Evolutionary conservation across 2,888 invertebrate species (phyloP), one percentile per base, ranked within the genome.

Genomic region (Apeira syringaria): DNA sequence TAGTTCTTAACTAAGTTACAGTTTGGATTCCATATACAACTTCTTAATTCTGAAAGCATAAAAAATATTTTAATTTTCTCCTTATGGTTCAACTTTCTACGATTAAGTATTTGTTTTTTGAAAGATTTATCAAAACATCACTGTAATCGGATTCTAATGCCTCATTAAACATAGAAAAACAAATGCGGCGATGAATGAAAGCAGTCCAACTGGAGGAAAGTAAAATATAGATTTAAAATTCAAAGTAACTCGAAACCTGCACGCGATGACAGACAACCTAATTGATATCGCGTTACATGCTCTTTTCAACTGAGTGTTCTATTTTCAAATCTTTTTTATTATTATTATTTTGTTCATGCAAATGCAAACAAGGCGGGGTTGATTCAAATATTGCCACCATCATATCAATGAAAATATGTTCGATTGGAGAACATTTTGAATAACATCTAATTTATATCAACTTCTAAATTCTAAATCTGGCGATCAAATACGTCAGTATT

Each of bases 211-310:
- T 64, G 68, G 58, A 55, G 48, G 53, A 51, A 39, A 47, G 49
- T 48, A 35, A 27, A 28, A 50, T 65, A 61, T 60, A 48, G 59
- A 67, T 68, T 67, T 64, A 67, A 74, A 71, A 66, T 70, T 64
- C 59, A 60, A 62, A 55, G 80, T 59, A 80, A 85, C 60, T 46
- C 50, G 61, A 86, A 56, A 68, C 74, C 50, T 59, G 30, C 12
- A 38, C 47, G 53, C 50, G 78, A 62, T 68, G 85, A 82, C 81
- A 76, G 77, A 64, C 69, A 64, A 73, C 68, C 78, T 85, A 83
- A 86, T 84, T 84, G 81, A 81, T 85, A 84, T 87, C 81, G 66
- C 59, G 71, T 86, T 84, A 58, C 80, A 53, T 55, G 58, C 61
- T 50, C 58, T 56, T 68, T 67, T 63, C 57, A 68, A 70, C 65